Evolutionary conservation across 2,888 invertebrate genomes (phyloP).

Genomic region (Gastracanthus pulcherrimus): DNA sequence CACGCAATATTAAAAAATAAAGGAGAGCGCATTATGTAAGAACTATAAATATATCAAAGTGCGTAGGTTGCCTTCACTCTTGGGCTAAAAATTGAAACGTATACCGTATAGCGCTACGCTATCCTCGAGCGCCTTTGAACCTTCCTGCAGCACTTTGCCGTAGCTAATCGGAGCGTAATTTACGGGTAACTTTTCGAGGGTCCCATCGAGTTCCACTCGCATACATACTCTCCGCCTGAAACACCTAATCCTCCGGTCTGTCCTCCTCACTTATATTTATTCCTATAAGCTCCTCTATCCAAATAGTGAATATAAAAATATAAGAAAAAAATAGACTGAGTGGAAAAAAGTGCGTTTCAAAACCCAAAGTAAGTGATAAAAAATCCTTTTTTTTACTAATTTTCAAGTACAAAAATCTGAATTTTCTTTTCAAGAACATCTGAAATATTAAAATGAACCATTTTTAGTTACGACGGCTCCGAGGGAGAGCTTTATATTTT

Average conservation of each 20-base stretch:
- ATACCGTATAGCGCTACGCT: neutral
- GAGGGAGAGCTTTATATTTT: too few species aligned
- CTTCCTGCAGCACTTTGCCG: slow-evolving; percentile 42
- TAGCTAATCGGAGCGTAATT: slow-evolving; percentile 63
- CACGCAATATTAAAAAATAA: slow-evolving; percentile 40
- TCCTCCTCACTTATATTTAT: neutral
- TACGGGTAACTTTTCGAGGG: slow-evolving; percentile 58
- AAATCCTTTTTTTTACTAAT: neutral
- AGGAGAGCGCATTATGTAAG: slow-evolving; percentile 9
- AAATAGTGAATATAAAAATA: neutral
- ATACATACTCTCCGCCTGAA: neutral
- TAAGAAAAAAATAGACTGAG: neutral
- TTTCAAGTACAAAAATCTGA: neutral
- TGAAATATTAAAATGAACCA: too few species aligned
- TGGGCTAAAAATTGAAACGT: slow-evolving; percentile 47
- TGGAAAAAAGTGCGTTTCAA: too few species aligned
- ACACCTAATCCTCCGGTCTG: slow-evolving; percentile 1
- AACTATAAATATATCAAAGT: slow-evolving; percentile 34
- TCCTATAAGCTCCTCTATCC: neutral
- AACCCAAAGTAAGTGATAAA: neutral
- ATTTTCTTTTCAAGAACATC: too few species aligned
- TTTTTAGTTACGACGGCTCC: too few species aligned
- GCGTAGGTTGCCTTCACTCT: neutral
- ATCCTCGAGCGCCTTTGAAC: slow-evolving; percentile 42
- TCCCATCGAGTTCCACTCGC: slow-evolving; percentile 33